A percentile compares a stretch with the other conserved stretches of the same genome.
These are phyloP conservation scores for Ephialtes manifestator DNA, from an alignment of 2,888 invertebrate genomes.

Conservation along the genomic window DNA sequence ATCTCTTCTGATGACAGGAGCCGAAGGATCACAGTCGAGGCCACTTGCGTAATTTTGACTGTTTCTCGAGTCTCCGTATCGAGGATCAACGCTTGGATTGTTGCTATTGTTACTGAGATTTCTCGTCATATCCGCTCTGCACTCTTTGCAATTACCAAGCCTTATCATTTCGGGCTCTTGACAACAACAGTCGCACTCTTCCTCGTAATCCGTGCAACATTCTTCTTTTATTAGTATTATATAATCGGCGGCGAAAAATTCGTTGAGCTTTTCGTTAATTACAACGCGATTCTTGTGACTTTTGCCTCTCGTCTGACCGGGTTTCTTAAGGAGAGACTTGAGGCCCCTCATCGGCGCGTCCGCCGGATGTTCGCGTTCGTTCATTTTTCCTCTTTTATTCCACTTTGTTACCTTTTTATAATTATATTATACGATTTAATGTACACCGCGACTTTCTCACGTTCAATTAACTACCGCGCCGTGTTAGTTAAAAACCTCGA, in stretches of 20 bases:
- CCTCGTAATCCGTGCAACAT: constrained; percentile 94
- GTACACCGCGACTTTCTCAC: constrained; percentile 12
- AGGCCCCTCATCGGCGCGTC: constrained; percentile 85
- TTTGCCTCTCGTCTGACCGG: constrained; percentile 89
- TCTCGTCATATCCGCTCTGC: constrained; percentile 83
- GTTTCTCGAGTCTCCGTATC: constrained; percentile 76
- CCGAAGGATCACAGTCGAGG: constrained; percentile 44
- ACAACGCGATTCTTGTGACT: constrained; percentile 93
- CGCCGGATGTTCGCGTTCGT: constrained; percentile 72
- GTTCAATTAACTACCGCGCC: constrained; percentile 23
- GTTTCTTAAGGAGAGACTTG: constrained; percentile 92
- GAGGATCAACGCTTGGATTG: constrained; percentile 40
- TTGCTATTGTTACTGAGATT: constrained; percentile 84
- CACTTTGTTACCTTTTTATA: background rate
- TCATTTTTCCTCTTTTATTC: constrained; percentile 57
- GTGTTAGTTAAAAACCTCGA: background rate
- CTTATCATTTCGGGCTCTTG: constrained; percentile 91
- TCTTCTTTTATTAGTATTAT: constrained; percentile 96
- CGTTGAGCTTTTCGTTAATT: constrained; percentile 95
- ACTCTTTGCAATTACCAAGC: constrained; percentile 88
- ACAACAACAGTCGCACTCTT: constrained; percentile 90
- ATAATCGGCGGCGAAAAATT: constrained; percentile 97
- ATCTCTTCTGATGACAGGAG: constrained; percentile 48
- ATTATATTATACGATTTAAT: background rate
- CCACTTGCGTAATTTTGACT: constrained; percentile 54